phyloP scores from a whole-genome alignment of 2,113 vertebrate species.

The Anthoscopus minutus region DNA sequence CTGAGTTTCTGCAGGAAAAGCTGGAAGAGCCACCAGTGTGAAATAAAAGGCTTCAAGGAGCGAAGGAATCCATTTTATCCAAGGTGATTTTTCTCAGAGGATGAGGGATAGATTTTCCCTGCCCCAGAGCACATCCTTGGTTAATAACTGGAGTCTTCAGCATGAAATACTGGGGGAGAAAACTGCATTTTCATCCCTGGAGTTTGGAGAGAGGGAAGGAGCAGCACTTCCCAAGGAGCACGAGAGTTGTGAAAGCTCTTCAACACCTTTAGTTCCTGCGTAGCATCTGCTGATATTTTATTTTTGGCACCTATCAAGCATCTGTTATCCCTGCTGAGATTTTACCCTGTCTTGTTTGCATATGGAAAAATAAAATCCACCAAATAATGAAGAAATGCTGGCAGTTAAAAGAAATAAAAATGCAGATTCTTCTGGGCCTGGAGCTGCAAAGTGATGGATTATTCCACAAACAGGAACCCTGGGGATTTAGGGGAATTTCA shows the following conservation, averaged over 20 bases:
- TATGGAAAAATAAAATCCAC: background rate
- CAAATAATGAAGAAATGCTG: background rate
- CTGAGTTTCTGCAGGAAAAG: background rate
- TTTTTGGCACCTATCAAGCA: background rate
- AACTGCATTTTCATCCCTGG: background rate
- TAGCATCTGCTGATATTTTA: background rate
- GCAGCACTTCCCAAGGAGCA: background rate
- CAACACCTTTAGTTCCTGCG: background rate
- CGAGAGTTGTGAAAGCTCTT: background rate
- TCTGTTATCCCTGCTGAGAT: background rate
- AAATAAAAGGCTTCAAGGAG: background rate
- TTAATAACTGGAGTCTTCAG: background rate
- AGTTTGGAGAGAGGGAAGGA: background rate
- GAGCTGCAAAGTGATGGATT: background rate
- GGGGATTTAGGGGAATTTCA: accelerated
- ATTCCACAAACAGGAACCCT: background rate
- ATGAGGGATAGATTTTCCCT: background rate
- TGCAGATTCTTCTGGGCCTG: background rate
- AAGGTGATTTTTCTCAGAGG: background rate
- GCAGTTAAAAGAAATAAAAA: background rate
- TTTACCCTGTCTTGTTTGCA: background rate
- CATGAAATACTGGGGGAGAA: background rate
- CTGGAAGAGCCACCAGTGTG: background rate
- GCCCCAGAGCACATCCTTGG: background rate
- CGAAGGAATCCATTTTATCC: background rate